Base-by-base conservation (phyloP, 2,797 vertebrate genomes). In the Podarcis siculus region DNA sequence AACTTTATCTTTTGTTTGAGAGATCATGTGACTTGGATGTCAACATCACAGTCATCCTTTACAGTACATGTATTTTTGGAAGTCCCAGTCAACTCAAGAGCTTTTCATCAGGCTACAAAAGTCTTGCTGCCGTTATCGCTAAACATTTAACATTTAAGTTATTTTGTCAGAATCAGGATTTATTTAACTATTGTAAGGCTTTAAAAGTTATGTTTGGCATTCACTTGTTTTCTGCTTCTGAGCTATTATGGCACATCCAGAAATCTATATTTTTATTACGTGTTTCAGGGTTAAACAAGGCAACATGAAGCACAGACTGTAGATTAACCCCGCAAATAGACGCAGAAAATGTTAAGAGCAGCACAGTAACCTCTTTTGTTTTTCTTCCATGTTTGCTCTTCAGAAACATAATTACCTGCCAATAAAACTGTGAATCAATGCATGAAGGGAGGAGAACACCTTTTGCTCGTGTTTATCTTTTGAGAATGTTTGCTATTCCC, bases 381-480 rank as follows among this genome's bases (percentile, higher is more conserved):
- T 78, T 87, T 72, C 86, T 94, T 86, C 83, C 86, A 92, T 84
- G 61, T 15, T 55, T 91, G 83, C 86, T 90, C 86, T 86, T 94
- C 89, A 88, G 91, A 94, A 95, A 92, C 85, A 84, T 30, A 78
- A 10, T 85, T 84, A 91, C 91, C 94, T 75, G 79, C 89, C 90
- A 83, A 85, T 90, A 66, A 91, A 91, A 72, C 89, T 1, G 86
- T 82, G 87, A 89, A 77, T 10, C 73, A 42, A 61, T 42, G 77
- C 84, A 85, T 27, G 42, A 88, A 49, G 0, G 32, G 1, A 61
- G 73, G 87, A 3, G 0, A n/a, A 67, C 69, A 58, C 39, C 35
- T 61, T 71, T 58, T 81, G 19, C 42, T 39, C 5, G 58, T 37
- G 8, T 58, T 42, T 61, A 10, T 77, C 45, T 72, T 81, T 77